Base-by-base conservation (phyloP, 53 echinoderm and acorn worm species). In the Henricia sp. region DNA sequence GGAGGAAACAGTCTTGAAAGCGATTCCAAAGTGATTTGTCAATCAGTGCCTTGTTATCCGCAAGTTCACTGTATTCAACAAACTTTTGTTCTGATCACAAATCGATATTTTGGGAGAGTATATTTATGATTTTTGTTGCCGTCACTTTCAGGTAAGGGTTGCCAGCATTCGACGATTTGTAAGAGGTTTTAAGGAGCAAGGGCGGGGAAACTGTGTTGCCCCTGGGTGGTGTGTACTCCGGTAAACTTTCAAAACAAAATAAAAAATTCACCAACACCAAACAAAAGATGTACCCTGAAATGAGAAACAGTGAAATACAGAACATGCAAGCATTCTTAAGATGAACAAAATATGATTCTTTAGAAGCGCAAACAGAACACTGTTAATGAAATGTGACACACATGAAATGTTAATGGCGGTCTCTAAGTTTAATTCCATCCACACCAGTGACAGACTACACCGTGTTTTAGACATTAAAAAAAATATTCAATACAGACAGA, bases 391-490 rank as follows among this genome's bases (percentile, higher is more conserved):
- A 60, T 60, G 33, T 29, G 14, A 60, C 14, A n/a, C n/a, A n/a
- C n/a, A n/a, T n/a, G n/a, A n/a, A 38, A 4, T 0, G 48, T 70
- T 70, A 70, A 70, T 80, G 64, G 80, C 50, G 80, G 80, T 80
- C 80, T 62, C 48, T n/a, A 59, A 77, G 77, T 30, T 80, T 46
- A 80, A n/a, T 25, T 60, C 65, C 80, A 80, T 80, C 64, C 65
- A 80, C 10, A 44, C 50, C 63, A 30, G 77, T 53, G 37, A 17
- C 23, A 23, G 26, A 52, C 27, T 27, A 26, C 23, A 39, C 11
- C 20, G 21, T 69, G 69, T 42, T 9, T 42, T 37, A 24, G 23
- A 20, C 9, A n/a, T 25, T 40, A 21, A 24, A 28, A 20, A 69
- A 67, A 67, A 39, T 17, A 40, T 2, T 19, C 41, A n/a, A 37